Evolutionary conservation across 2,888 invertebrate species (phyloP), one percentile per base, ranked within the genome.

Genomic region (Eupeodes latifasciatus): DNA sequence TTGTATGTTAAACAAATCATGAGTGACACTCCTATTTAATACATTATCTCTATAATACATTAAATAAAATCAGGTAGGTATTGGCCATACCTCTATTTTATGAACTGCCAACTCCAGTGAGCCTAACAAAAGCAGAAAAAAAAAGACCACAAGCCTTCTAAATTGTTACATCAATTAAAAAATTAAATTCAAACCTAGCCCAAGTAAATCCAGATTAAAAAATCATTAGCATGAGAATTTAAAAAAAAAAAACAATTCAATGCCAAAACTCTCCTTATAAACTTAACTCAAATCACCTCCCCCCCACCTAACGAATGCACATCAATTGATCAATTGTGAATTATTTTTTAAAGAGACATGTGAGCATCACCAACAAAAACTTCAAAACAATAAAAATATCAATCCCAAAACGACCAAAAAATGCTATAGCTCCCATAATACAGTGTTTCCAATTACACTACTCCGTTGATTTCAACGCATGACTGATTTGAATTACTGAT

Each of bases 401-500:
- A 44, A 4, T 62, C 74, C 57, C 69, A 66, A 67, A 71, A 53
- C 27, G 51, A 66, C 67, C n/a, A 53, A 27, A 55, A 27, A 55
- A 14, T 40, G 1, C 5, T 36, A 34, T 61, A 49, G 34, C 74
- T 53, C 9, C 40, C 9, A 5, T 27, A 9, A 40, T 40, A 40
- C 40, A 66, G 49, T 80, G 67, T 72, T 62, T 66, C 87, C 87
- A 87, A 87, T 87, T 87, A 87, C 72, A 76, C 84, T 83, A 87
- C 87, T 84, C 62, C 57, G 84, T 77, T 87, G 89, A 80, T 81
- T 80, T 81, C 83, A 77, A 90, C 81, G 89, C 85, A 83, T 90
- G 90, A 89, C 89, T 85, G 90, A 79, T 75, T 89, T 87, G 84
- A 89, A 82, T 89, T 89, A 87, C 80, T 84, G 87, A 89, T 82